Evolutionary conservation across 2,888 invertebrate species (phyloP), one percentile per base, ranked within the genome.

Genomic region (Drosophila subquinaria): DNA sequence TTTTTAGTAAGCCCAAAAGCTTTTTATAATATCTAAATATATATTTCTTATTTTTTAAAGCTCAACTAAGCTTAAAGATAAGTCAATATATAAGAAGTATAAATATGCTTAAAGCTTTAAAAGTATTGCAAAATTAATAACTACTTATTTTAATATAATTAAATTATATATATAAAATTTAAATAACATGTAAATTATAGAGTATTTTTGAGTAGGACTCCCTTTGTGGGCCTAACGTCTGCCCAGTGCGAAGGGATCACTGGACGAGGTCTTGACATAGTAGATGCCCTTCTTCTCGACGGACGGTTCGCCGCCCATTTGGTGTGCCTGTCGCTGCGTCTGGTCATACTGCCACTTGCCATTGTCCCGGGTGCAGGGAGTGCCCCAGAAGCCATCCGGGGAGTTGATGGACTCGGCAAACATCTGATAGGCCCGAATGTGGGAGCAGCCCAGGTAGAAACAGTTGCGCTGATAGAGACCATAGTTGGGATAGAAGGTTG

Each of bases 401-500:
- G 90, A 82, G 9, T 81, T 88, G 8, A 92, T 89, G 4, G 92
- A 92, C 65, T 92, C 92, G 42, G 90, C 90, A 57, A 91, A 92
- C 90, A 90, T 91, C 69, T 86, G 81, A 52, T 92, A 91, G 20
- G 91, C 83, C 0, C 92, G 82, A 13, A 90, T 86, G 65, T 92
- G 92, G 0, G 92, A 91, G 61, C 92, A 92, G 27, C 91, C 91
- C 62, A 90, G 68, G 45, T 88, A 90, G 55, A 73, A 90, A 63
- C 91, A 91, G 10, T 80, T 88, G 42, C 78, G 67, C 63, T 93
- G 93, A 8, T 69, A 73, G 2, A 67, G 61, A 1, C 93, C 93
- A 35, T 87, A 92, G 56, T 93, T 93, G 1, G 93, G 93, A 64
- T 92, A 93, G 71, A 93, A 93, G 35, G 93, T 92, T 9, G 92